Conservation (phyloP, 2,888 invertebrate genomes). For the Hylaea fasciaria region DNA sequence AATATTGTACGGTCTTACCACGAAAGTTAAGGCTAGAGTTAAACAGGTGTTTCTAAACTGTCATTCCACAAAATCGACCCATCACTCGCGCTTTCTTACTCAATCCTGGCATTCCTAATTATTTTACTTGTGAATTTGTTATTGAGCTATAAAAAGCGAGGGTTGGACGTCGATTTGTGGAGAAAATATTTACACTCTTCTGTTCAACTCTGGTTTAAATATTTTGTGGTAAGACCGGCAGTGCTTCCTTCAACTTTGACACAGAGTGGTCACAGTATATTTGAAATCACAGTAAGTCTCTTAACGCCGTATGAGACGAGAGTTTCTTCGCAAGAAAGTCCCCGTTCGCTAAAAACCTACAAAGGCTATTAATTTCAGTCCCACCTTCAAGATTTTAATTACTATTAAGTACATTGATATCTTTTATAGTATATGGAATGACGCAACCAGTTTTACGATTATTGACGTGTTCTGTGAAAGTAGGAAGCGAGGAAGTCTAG, state of each 20-base stretch:
- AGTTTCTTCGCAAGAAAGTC: background rate
- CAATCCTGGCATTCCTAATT: too few species aligned
- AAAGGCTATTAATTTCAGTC: constrained; percentile 6
- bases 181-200: too few species aligned
- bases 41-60: too few species aligned
- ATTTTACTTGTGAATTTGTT: too few species aligned
- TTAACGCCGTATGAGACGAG: background rate
- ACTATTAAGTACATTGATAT: constrained; percentile 34
- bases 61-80: too few species aligned
- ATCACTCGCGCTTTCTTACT: too few species aligned
- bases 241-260: background rate
- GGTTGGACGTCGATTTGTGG: too few species aligned
- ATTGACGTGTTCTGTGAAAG: constrained; percentile 47
- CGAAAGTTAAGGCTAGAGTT: too few species aligned
- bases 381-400: constrained; percentile 33
- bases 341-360: background rate
- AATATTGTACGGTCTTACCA: too few species aligned
- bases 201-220: too few species aligned
- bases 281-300: background rate
- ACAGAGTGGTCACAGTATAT: background rate
- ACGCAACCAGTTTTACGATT: constrained; percentile 35
- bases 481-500: constrained; percentile 42
- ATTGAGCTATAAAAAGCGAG: too few species aligned
- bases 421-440: constrained; percentile 30
- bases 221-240: too few species aligned